Evolutionary conservation across 2,113 vertebrate genomes (phyloP).

Genomic region (Cyprinus carpio): DNA sequence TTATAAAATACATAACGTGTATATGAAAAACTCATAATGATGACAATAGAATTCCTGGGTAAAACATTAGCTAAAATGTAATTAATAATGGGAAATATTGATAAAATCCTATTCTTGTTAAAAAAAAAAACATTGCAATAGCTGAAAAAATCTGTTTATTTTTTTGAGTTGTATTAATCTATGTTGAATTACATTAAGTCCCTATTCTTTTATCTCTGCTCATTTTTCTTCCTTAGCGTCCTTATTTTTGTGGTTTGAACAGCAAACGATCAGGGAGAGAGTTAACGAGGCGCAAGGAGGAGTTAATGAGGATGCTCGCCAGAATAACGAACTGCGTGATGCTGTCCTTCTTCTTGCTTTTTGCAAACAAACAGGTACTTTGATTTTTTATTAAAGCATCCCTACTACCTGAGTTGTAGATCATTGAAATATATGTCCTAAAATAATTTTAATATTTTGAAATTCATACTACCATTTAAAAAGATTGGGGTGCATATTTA

Average conservation of each 20-base stretch:
- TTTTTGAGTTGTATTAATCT: background rate
- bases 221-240: constrained; percentile 70
- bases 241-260: constrained; percentile 98
- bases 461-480: background rate
- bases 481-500: background rate
- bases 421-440: background rate
- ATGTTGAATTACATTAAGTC: background rate
- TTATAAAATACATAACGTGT: no score
- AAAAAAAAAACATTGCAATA: background rate
- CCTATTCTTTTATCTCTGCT: constrained; percentile 8
- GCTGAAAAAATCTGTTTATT: background rate
- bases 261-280: constrained; percentile 94
- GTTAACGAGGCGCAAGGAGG: constrained; percentile 95
- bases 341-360: constrained; percentile 94
- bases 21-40: no score
- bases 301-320: constrained; percentile 98
- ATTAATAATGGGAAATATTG: no score
- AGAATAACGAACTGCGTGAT: constrained; percentile 92
- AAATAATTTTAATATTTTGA: background rate
- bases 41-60: no score
- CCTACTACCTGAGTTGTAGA: background rate
- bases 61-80: no score
- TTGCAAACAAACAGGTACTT: constrained; percentile 92
- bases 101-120: no score
- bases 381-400: background rate